Percentiles rank a stretch among this genome's conserved stretches.
Evolutionary conservation across 2,888 invertebrate species (phyloP).

Genomic region (Leptopilina drosophilae): DNA sequence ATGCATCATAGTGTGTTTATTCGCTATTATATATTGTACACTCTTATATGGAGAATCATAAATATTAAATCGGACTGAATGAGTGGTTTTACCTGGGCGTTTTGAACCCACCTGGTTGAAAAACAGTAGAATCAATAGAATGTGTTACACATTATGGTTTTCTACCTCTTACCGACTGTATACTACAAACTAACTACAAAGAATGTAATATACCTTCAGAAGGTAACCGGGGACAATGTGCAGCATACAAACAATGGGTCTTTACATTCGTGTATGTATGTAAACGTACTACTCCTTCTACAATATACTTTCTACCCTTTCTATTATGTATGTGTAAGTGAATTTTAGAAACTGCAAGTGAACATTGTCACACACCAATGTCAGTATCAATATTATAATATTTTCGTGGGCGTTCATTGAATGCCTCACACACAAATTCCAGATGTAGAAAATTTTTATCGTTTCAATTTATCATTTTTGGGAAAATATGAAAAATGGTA

Average conservation of each 20-base stretch:
- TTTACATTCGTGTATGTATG: neutral
- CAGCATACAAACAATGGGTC: conserved; percentile 10
- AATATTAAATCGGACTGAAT: conserved; percentile 32
- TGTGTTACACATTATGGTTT: neutral
- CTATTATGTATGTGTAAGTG: too few relatives aligned
- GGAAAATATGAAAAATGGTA: too few relatives aligned
- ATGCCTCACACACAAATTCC: too few relatives aligned
- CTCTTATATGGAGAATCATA: conserved; percentile 5
- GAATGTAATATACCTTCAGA: conserved; percentile 12
- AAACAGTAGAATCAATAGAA: conserved; percentile 3
- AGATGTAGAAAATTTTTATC: too few relatives aligned
- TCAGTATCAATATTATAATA: too few relatives aligned
- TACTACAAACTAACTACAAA: neutral
- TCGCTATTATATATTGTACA: neutral
- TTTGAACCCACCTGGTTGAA: conserved; percentile 22
- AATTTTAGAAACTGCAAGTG: too few relatives aligned
- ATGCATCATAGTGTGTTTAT: neutral
- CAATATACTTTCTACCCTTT: too few relatives aligned
- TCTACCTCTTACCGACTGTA: neutral
- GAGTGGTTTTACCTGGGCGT: conserved; percentile 10
- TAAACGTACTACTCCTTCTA: too few relatives aligned
- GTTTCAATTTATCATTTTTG: too few relatives aligned
- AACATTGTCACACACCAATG: too few relatives aligned
- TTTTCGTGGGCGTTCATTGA: too few relatives aligned
- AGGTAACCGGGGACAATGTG: neutral